phyloP scores from a whole-genome alignment of 2,888 invertebrate genomes.

The Campoletis raptor region DNA sequence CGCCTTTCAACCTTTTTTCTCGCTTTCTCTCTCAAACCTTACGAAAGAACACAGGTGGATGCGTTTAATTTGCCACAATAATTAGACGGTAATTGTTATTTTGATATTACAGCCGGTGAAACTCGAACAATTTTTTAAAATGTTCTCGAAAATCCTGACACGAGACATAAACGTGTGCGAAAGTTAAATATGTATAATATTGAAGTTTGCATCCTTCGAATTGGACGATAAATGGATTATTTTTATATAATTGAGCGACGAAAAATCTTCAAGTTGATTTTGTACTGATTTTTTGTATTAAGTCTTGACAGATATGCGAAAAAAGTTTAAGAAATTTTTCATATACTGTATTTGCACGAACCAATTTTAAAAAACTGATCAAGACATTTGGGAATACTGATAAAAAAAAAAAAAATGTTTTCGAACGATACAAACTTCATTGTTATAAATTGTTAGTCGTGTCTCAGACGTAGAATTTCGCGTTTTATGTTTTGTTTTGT shows the following conservation, averaged over 20 bases:
- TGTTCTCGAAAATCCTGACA: conserved; percentile 50
- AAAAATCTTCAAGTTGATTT: not conserved
- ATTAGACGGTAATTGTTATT: conserved; percentile 45
- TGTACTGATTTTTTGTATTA: not conserved
- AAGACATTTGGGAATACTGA: not conserved
- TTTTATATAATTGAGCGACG: not conserved
- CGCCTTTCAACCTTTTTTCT: conserved; percentile 2
- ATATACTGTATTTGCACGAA: not conserved
- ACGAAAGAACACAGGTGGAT: conserved; percentile 64
- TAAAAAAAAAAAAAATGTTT: not conserved
- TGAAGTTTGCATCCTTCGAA: not conserved
- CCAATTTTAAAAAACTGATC: not conserved
- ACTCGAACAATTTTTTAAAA: conserved; percentile 38
- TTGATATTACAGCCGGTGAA: conserved; percentile 24
- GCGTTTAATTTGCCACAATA: conserved; percentile 59
- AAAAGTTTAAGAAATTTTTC: not conserved
- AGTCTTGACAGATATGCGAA: not conserved
- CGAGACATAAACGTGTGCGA: conserved; percentile 31
- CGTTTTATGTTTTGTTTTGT: conserved; percentile 17
- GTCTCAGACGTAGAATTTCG: conserved; percentile 59
- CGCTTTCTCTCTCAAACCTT: conserved; percentile 25
- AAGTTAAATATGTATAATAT: conserved; percentile 30
- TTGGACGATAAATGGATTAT: not conserved
- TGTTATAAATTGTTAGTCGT: conserved; percentile 59
- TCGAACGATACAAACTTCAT: not conserved